Evolutionary conservation across 2,797 vertebrate genomes (phyloP), one percentile per base, ranked within the genome.

Genomic region (Bradypus variegatus): DNA sequence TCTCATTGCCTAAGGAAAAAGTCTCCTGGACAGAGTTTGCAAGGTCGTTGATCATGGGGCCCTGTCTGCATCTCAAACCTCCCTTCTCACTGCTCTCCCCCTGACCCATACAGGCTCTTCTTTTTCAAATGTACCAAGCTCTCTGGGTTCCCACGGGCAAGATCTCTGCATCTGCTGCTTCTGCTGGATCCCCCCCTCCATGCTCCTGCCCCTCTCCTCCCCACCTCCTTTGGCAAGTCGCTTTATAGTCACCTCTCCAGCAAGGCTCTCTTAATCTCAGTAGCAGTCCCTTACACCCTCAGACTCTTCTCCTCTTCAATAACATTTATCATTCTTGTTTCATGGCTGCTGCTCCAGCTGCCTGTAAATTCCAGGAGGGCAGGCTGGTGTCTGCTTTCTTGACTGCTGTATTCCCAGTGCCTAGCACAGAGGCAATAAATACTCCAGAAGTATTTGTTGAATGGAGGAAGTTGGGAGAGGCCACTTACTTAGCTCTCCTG

Each of bases 131-230:
- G 23, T 2, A 3, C 48, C 16, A 23, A 6, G 14, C 23, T 55
- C 45, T 83, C 38, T 2, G n/a, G 38, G 23, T 3, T 8, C 7
- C 86, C 64, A 13, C 7, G 1, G 38, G 8, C 23, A 18, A 29
- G 85, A 18, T 31, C 36, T 78, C 0, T 2, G 8, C 5, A 6
- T 2, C 0, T 19, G 25, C 50, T 60, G 10, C 13, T 53, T 72
- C 36, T 48, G 4, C 64, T 12, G 27, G 76, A 21, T 21, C 10
- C 15, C 64, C 19, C 14, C 6, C 41, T 25, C 38, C 36, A 23
- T n/a, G n/a, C 55, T 12, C 36, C 53, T 60, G 21, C 14, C 31
- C 8, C 7, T 29, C 15, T 12, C 16, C 50, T 33, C 38, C 16
- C 11, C 33, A 31, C 23, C 18, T 33, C 25, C 53, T 67, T 65